phyloP scores from a whole-genome alignment of 2,888 invertebrate genomes.

The Cheilosia pagana region DNA sequence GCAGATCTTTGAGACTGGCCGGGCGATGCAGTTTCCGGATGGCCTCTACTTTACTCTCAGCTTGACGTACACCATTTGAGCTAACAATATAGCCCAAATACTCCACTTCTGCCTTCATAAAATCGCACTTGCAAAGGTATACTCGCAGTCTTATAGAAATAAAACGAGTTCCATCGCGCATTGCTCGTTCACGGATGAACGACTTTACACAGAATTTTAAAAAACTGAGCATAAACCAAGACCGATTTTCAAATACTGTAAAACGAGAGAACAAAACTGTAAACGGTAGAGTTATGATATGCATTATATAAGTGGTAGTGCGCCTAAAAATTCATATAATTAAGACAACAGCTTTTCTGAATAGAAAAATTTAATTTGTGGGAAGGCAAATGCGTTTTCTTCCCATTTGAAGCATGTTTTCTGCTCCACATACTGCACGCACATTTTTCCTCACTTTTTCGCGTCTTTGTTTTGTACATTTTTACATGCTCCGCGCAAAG shows the following conservation, averaged over 20 bases:
- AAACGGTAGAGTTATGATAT: too few relatives aligned
- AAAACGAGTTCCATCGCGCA: too few relatives aligned
- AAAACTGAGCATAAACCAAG: too few relatives aligned
- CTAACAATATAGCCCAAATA: constrained; percentile 45
- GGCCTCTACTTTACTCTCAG: constrained; percentile 24
- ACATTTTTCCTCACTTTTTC: neutral
- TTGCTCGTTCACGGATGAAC: too few relatives aligned
- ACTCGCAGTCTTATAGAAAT: too few relatives aligned
- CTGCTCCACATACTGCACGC: constrained; percentile 32
- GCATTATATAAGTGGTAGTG: too few relatives aligned
- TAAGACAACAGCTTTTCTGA: too few relatives aligned
- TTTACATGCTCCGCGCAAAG: constrained; percentile 6
- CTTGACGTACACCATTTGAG: constrained; percentile 12
- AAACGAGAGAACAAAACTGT: too few relatives aligned
- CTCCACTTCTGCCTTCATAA: constrained; percentile 54
- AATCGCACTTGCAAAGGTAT: constrained; percentile 13
- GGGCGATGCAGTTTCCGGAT: constrained; percentile 33
- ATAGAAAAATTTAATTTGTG: too few relatives aligned
- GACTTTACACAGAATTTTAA: too few relatives aligned
- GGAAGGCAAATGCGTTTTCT: neutral
- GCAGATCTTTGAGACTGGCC: constrained; percentile 17
- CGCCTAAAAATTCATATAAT: too few relatives aligned
- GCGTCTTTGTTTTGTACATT: constrained; percentile 17
- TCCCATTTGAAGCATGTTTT: neutral
- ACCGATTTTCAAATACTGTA: too few relatives aligned